These are phyloP conservation scores for Sebastes miniatus DNA, from an alignment of 2,797 vertebrate species.

Conservation along the genomic window DNA sequence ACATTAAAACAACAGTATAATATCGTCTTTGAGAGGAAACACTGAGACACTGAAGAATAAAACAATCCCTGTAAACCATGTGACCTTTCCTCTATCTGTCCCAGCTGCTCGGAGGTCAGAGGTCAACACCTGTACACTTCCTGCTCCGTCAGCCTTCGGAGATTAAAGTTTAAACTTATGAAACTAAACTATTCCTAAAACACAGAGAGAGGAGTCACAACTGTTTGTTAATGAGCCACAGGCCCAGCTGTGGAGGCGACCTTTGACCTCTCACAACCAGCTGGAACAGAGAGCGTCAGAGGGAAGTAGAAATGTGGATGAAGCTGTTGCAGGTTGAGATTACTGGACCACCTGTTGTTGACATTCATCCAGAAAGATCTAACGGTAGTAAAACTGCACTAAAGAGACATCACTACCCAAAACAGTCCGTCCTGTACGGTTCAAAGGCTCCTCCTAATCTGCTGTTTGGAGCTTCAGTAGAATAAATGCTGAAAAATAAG, in stretches of 20 bases:
- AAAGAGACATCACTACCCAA: no score
- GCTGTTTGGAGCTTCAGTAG: no score
- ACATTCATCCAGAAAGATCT: no score
- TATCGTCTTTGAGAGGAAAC: not conserved
- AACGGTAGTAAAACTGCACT: no score
- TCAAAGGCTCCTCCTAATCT: no score
- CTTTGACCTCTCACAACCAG: not conserved
- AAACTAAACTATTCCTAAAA: not conserved
- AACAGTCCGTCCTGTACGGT: no score
- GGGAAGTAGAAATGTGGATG: no score
- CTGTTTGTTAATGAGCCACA: not conserved
- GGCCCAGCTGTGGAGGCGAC: slow-evolving; percentile 5
- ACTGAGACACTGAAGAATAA: not conserved
- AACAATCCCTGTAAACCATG: not conserved
- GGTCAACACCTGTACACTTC: slow-evolving; percentile 24
- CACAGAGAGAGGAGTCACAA: not conserved
- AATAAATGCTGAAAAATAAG: no score
- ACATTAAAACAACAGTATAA: no score
- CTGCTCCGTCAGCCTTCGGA: not conserved
- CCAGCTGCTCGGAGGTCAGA: slow-evolving; percentile 23
- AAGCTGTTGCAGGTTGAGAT: no score
- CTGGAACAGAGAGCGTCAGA: not conserved
- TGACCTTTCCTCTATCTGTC: not conserved
- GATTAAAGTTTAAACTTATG: not conserved
- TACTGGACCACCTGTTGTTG: no score